Base-by-base conservation (phyloP, 2,888 invertebrate species). In the Choristoneura rosaceana region DNA sequence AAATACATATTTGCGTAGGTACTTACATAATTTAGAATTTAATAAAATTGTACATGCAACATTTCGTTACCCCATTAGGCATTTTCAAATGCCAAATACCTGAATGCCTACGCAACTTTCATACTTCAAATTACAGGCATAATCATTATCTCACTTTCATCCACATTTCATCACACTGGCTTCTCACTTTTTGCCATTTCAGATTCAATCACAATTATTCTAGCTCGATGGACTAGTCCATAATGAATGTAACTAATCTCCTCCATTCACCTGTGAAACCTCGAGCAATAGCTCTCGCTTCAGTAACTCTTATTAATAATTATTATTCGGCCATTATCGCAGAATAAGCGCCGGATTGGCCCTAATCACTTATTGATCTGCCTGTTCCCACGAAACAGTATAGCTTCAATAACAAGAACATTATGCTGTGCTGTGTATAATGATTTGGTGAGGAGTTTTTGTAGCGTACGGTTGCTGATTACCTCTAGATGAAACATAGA, bases 301-400 rank as follows among this genome's bases (percentile, higher is more conserved):
- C 73, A 73, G 64, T 73, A 64, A 73, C 63, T 73, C 73, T 73
- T 73, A 73, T 73, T 73, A 73, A 69, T 73, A 73, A 73, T 64
- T 10, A 73, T 64, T 69, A 73, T 69, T 73, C 60, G 59, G 43
- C 43, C 73, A 73, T 73, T 73, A 73, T 73, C 59, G 63, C 59
- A 64, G 63, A 68, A 69, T 73, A 69, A 63, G 52, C 68, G 52
- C 50, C 64, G 71, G 71, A 67, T 66, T 73, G 73, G 41, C 73
- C 73, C 25, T 73, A 73, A 73, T 73, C 64, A 60, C 73, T 68
- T 69, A 73, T 73, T 73, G 73, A 73, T 60, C 73, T 50, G 34
- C 67, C 58, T 38, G 73, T 69, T 73, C 73, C 73, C 73, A 73
- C 73, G 69, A 41, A 68, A 68, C 50, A 47, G 43, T 33, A 62